Conservation (phyloP, 2,888 invertebrate species). For the Nomada hirtipes region DNA sequence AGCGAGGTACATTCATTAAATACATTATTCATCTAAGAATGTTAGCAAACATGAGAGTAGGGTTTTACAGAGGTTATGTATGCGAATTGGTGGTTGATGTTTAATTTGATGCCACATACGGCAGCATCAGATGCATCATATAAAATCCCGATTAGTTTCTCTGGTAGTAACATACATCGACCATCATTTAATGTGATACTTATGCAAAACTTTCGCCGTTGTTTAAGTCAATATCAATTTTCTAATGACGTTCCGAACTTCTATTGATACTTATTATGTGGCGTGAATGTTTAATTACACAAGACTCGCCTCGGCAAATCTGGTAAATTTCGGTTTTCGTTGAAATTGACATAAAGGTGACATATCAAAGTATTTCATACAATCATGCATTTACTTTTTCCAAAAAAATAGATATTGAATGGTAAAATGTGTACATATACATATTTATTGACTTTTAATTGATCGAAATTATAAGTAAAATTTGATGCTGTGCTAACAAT, state of each 20-base stretch:
- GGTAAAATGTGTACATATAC: neutral
- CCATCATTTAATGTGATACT: slow-evolving; percentile 9
- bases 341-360: neutral
- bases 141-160: slow-evolving; percentile 17
- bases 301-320: neutral
- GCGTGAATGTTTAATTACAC: neutral
- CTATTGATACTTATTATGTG: neutral
- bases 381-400: neutral
- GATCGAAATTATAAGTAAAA: neutral
- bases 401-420: neutral
- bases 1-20: neutral
- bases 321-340: neutral
- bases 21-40: neutral
- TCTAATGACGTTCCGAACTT: slow-evolving; percentile 14
- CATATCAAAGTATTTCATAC: neutral
- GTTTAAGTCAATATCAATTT: slow-evolving; percentile 1
- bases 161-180: neutral
- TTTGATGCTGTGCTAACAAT: slow-evolving; percentile 30
- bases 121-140: neutral
- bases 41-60: neutral
- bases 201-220: neutral
- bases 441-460: neutral
- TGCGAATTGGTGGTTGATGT: neutral
- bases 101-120: slow-evolving; percentile 13
- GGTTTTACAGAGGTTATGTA: slow-evolving; percentile 42